Conservation (phyloP, 1,140 invertebrate species). For the Zaprionus kolodkinae region DNA sequence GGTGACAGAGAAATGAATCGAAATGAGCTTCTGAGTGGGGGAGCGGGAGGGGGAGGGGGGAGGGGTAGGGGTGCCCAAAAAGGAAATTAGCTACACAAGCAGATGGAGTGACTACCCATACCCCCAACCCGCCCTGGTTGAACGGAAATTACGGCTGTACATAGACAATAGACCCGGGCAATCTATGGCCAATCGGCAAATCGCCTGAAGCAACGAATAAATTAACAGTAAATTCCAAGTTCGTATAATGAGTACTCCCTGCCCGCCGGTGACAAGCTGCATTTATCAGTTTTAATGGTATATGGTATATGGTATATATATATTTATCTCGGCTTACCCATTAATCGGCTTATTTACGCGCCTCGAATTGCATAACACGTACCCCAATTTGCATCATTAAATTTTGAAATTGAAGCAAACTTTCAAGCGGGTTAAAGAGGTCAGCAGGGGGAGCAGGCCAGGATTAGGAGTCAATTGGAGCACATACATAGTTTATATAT, state of each 20-base stretch:
- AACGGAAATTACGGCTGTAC: conserved; percentile 59
- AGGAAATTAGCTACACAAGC: conserved; percentile 69
- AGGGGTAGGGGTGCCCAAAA: conserved; percentile 9
- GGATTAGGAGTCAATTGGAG: too few species aligned
- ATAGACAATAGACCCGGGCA: conserved; percentile 5
- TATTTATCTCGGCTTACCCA: not conserved
- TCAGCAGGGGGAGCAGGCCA: too few species aligned
- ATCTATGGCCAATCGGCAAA: conserved; percentile 7
- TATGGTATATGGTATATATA: not conserved
- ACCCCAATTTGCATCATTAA: conserved; percentile 5
- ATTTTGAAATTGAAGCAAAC: not conserved
- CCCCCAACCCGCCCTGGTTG: not conserved
- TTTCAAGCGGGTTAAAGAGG: not conserved
- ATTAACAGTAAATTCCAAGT: conserved; percentile 60
- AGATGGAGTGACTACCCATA: too few species aligned
- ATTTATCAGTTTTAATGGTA: too few species aligned
- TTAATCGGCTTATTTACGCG: conserved; percentile 4
- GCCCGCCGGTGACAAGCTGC: too few species aligned
- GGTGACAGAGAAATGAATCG: conserved; percentile 57
- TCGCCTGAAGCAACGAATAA: conserved; percentile 43
- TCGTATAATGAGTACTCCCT: too few species aligned
- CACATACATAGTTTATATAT: not conserved
- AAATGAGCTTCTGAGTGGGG: conserved; percentile 49
- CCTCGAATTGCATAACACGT: not conserved
- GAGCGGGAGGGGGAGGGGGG: not conserved